phyloP scores from a whole-genome alignment of 64 coral and sea anemone genomes.

The Dendrophyllia cribrosa region DNA sequence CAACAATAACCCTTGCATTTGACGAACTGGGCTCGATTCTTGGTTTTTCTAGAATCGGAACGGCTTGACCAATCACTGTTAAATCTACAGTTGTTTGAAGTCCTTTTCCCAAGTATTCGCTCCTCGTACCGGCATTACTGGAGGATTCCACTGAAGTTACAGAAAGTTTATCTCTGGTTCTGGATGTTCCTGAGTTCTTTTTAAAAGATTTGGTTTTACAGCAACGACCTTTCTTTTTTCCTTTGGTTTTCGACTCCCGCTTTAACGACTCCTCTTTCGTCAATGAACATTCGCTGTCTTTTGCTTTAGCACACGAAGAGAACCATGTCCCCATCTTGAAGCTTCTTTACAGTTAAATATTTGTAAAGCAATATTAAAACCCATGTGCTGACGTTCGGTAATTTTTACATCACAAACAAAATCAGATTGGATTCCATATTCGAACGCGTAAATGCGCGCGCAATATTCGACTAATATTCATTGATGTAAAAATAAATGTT shows the following conservation, averaged over 20 bases:
- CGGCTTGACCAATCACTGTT: background rate
- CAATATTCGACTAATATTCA: background rate
- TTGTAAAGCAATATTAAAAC: background rate
- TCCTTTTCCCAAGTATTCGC: background rate
- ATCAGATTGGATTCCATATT: background rate
- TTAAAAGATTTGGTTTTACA: background rate
- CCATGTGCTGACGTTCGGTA: background rate
- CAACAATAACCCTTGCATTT: background rate
- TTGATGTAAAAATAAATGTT: too few species aligned
- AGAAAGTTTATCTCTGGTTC: background rate
- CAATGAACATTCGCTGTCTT: background rate
- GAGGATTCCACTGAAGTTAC: constrained; percentile 11
- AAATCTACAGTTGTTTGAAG: background rate
- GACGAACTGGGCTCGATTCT: background rate
- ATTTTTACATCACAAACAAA: background rate
- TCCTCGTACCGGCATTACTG: background rate
- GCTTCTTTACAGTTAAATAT: background rate
- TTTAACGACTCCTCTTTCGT: background rate
- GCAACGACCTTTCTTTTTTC: background rate
- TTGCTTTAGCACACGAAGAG: background rate
- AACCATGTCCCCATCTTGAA: background rate
- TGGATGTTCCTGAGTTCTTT: background rate
- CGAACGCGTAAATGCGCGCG: background rate
- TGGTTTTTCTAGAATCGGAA: background rate
- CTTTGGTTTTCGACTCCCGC: background rate